Evolutionary conservation across 2,113 vertebrate genomes (phyloP), one percentile per base, ranked within the genome.

Genomic region (Ceuthmochares aereus): DNA sequence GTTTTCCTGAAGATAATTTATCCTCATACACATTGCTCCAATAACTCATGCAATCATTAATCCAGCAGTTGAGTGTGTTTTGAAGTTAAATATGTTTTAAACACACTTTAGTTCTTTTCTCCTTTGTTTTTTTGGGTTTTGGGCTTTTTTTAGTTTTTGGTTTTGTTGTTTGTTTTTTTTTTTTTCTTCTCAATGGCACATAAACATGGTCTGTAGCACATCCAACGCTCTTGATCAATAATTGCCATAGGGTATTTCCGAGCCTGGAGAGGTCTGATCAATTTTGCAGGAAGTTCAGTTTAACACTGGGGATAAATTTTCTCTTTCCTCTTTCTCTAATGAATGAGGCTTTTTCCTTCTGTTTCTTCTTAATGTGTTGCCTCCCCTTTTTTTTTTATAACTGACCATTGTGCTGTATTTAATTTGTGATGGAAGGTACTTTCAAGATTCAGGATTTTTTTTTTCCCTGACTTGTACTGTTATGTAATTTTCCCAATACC

Each of bases 251-350:
- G 95, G 51, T 93, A 96, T 97, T 98, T 98, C 95, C 8, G 4
- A 95, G 54, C 94, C 73, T 95, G 67, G 51, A 96, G 83, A 97
- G 87, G 64, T 89, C 92, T 97, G 91, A 97, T 98, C 96, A 97
- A 76, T 98, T 97, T 97, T 59, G 18, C 67, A 95, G 77, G 45
- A 97, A 95, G 70, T 95, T 97, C 92, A 96, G 60, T 97, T 94
- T 94, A 97, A 96, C 73, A 90, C 59, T 90, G 76, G 80, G 96
- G 84, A 95, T 95, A 97, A 96, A 97, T 97, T 95, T 96, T 97
- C 60, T 93, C 64, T 84, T 96, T 85, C 45, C 82, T 93, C 74
- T 96, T 97, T 96, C 52, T 87, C 60, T 97, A 97, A 97, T 95
- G 87, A 97, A 91, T 43, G 45, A 77, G 11, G 8, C 21, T 86